Base-by-base conservation (phyloP, 2,888 invertebrate genomes). In the Boloria euphrosyne region DNA sequence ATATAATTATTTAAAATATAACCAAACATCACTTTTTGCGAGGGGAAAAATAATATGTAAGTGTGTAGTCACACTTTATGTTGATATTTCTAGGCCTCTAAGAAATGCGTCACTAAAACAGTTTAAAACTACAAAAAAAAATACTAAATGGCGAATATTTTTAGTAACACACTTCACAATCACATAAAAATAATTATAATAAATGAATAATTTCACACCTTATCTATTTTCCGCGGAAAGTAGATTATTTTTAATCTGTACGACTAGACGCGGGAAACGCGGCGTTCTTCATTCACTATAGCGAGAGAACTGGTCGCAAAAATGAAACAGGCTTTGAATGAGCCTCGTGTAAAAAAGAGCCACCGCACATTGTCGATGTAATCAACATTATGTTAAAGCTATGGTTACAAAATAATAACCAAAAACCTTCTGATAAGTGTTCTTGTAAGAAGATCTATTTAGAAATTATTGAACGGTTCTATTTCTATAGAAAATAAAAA, bases 211-310 rank as follows among this genome's bases (percentile, higher is more conserved):
- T 31, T 46, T 49, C 61, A 67, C 54, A 47, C 49, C 65, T 53
- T 65, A 70, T 67, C 65, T 22, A 57, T 70, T 88, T 82, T 76
- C 70, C 83, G 81, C 84, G 85, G 83, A 81, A 86, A 78, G 68
- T 78, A 17, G 78, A 80, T 80, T 52, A 49, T 73, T 74, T 73
- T 72, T 82, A 75, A 77, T 85, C 80, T 85, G 80, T 85, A 80
- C 76, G 72, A 6, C 64, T 46, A 31, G 77, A 73, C 80, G 83
- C 85, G 85, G 80, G 79, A 85, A 83, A 87, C 81, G 74, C 89
- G 86, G 75, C 83, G 78, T 77, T 65, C 72, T 81, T 76, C 79
- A 74, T 73, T 73, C 80, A 78, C 80, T 74, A 76, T 80, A 74
- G 73, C 80, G 75, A 79, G 78, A 80, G 76, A 72, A 88, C 89